Evolutionary conservation across 2,113 vertebrate species (phyloP).

Genomic region (Burhinus bistriatus): DNA sequence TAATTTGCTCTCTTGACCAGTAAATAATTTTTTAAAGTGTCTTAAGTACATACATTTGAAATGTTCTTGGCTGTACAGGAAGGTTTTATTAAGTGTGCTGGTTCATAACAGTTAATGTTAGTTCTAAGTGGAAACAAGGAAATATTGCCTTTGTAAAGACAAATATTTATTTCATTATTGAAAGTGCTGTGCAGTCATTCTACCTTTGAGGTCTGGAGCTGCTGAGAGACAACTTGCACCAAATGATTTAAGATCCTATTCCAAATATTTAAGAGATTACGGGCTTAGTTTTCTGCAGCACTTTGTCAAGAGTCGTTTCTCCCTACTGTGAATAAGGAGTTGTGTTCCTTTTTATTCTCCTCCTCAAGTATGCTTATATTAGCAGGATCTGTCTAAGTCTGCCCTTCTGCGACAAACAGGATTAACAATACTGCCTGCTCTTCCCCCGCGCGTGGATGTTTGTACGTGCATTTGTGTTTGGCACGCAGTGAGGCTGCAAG

Average conservation of each 20-base stretch:
- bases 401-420: background rate
- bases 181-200: background rate
- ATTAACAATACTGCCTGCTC: background rate
- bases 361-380: background rate
- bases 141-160: background rate
- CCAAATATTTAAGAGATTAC: background rate
- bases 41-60: background rate
- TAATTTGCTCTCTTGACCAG: background rate
- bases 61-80: background rate
- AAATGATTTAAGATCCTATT: background rate
- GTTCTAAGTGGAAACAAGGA: background rate
- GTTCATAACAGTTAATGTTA: background rate
- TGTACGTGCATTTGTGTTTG: background rate
- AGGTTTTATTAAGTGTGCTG: background rate
- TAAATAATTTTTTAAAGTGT: background rate
- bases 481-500: background rate
- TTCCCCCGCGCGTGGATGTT: rapidly evolving
- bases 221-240: background rate
- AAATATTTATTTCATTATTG: background rate
- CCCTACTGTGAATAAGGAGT: background rate
- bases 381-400: background rate
- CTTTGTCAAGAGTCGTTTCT: background rate
- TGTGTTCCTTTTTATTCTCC: background rate
- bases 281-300: background rate
- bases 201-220: background rate